Base-by-base conservation (phyloP, 35 echinoderm and acorn worm genomes). In the Chiridota heheva region DNA sequence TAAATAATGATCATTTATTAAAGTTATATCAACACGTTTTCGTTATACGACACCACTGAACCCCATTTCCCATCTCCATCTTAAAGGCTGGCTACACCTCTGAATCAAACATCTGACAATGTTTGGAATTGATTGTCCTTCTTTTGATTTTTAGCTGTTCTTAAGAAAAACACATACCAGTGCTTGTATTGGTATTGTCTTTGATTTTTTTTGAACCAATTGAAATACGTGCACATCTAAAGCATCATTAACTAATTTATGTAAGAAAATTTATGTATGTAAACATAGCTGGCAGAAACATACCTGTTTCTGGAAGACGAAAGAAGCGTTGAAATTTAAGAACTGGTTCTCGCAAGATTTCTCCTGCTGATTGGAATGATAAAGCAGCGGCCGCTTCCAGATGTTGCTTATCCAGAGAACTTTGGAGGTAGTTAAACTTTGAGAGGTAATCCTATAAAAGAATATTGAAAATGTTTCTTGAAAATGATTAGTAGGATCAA, bases 251-350 rank as follows among this genome's bases (percentile, higher is more conserved):
- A n/a, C n/a, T n/a, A n/a, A n/a, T n/a, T n/a, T n/a, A n/a, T n/a
- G n/a, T n/a, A n/a, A n/a, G n/a, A n/a, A n/a, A n/a, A n/a, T n/a
- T n/a, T n/a, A n/a, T n/a, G n/a, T n/a, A n/a, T n/a, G n/a, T n/a
- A n/a, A n/a, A n/a, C n/a, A n/a, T n/a, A n/a, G n/a, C n/a, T 55
- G 17, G 62, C 1, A 32, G 15, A 29, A 22, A 79, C 78, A 47
- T 12, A 81, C 78, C 78, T 81, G 78, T 81, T 67, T 81, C 78
- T 24, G 40, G 57, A 20, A 81, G 20, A 25, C 59, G 63, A 47
- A 66, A 63, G 60, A 64, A 81, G 29, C 40, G 59, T 67, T 81
- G 78, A 65, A 81, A 81, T 65, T 4, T 46, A 31, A 18, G 59
- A 25, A 81, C 7, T 18, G 57, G 57, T 67, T 81, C 78, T 40